phyloP scores from a whole-genome alignment of 2,797 vertebrate genomes.

The Thamnophis elegans region DNA sequence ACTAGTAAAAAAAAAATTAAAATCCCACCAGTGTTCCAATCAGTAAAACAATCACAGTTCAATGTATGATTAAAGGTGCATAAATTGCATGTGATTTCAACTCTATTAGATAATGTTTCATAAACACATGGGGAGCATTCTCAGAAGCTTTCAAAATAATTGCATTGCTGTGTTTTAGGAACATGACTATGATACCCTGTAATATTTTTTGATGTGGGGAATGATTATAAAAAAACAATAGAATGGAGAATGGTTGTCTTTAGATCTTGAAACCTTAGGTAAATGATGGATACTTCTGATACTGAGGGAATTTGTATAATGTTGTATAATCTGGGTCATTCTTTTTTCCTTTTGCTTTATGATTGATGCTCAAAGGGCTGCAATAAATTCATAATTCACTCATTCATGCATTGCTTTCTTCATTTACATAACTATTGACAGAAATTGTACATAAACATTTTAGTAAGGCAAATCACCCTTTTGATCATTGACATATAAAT shows the following conservation, averaged over 20 bases:
- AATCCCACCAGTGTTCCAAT: neutral
- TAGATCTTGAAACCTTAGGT: neutral
- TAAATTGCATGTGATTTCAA: neutral
- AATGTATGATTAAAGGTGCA: neutral
- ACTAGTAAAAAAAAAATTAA: no score
- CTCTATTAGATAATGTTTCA: neutral
- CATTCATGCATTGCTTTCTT: neutral
- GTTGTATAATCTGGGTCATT: neutral
- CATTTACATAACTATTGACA: neutral
- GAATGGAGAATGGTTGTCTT: neutral
- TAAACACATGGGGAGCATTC: neutral
- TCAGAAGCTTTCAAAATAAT: neutral
- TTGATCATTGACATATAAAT: neutral
- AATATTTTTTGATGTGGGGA: neutral
- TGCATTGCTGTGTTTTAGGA: neutral
- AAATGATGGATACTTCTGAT: neutral
- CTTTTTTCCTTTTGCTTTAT: neutral
- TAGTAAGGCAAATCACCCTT: neutral
- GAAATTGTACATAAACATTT: neutral
- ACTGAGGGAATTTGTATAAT: neutral
- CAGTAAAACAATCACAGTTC: neutral
- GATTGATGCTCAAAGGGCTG: neutral
- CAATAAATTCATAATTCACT: neutral
- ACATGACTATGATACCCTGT: neutral
- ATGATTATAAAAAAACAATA: neutral